These are phyloP conservation scores for Melitaea athalia DNA, from an alignment of 2,888 invertebrate genomes.

Conservation along the genomic window DNA sequence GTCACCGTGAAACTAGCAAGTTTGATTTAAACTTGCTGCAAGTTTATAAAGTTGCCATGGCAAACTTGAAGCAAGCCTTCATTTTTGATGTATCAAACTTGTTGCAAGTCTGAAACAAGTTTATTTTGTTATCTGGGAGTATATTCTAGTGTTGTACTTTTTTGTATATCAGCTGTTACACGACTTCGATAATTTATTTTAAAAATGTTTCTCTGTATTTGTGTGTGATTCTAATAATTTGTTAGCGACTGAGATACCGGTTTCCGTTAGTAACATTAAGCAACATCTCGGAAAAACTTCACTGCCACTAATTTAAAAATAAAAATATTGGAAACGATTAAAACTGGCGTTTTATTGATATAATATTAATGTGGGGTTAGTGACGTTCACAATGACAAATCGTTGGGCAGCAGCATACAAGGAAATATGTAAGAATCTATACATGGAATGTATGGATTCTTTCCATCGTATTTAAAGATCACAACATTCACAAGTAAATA, in stretches of 20 bases:
- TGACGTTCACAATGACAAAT: not conserved
- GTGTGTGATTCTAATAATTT: slow-evolving; percentile 28
- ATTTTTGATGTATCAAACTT: too few relatives aligned
- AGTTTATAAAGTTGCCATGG: too few relatives aligned
- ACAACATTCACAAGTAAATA: too few relatives aligned
- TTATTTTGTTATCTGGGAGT: too few relatives aligned
- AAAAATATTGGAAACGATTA: slow-evolving; percentile 78
- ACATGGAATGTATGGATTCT: too few relatives aligned
- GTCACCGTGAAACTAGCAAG: too few relatives aligned
- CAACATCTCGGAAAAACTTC: slow-evolving; percentile 76
- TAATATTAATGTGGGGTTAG: not conserved
- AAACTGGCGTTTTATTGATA: slow-evolving; percentile 28
- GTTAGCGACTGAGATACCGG: slow-evolving; percentile 52
- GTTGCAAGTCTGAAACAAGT: too few relatives aligned
- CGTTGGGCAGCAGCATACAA: not conserved
- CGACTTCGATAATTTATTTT: slow-evolving; percentile 32
- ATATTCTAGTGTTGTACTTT: not conserved
- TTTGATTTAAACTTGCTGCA: too few relatives aligned
- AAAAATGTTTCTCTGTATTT: slow-evolving; percentile 25
- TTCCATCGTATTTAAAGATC: too few relatives aligned
- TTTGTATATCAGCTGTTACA: not conserved
- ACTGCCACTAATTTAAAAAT: slow-evolving; percentile 83
- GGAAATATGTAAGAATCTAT: too few relatives aligned
- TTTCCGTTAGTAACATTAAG: slow-evolving; percentile 64
- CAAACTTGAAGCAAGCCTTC: too few relatives aligned